These are phyloP conservation scores for Channa argus DNA, from an alignment of 2,113 vertebrate genomes.

Conservation along the genomic window DNA sequence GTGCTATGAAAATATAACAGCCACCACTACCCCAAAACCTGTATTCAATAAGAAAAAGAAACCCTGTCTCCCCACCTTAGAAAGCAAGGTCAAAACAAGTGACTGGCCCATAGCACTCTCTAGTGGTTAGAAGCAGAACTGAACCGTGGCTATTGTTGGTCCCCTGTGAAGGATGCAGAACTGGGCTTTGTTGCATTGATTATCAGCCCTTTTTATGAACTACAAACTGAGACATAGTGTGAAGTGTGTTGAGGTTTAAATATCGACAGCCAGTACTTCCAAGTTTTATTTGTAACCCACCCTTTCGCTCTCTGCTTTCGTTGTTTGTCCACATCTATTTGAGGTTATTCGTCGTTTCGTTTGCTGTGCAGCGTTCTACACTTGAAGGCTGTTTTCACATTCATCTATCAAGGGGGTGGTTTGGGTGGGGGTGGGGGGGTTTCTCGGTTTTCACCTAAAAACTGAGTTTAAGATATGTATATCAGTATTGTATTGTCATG, in stretches of 20 bases:
- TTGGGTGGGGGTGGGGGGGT: too few relatives aligned
- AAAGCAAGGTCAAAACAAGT: slow-evolving; percentile 76
- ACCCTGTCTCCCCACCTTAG: slow-evolving; percentile 51
- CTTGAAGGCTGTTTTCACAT: slow-evolving; percentile 9
- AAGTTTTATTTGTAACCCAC: background rate
- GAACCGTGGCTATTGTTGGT: slow-evolving; percentile 16
- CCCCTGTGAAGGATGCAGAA: slow-evolving; percentile 21
- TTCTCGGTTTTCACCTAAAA: background rate
- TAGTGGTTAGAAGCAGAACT: slow-evolving; percentile 54
- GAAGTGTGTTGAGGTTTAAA: background rate
- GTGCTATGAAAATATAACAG: slow-evolving; percentile 20
- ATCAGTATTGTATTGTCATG: background rate
- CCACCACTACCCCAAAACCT: slow-evolving; percentile 17
- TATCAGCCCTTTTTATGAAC: slow-evolving; percentile 37
- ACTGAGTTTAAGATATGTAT: background rate
- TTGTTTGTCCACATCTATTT: background rate
- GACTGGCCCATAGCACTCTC: slow-evolving; percentile 71
- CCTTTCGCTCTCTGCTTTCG: background rate
- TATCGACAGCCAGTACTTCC: background rate
- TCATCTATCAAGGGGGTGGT: background rate
- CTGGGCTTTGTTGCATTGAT: slow-evolving; percentile 36
- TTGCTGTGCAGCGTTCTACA: background rate
- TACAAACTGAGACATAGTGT: background rate
- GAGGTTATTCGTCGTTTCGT: background rate
- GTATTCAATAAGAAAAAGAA: background rate